These are phyloP conservation scores for Listronotus oregonensis DNA, from an alignment of 1,140 invertebrate species.

Conservation along the genomic window DNA sequence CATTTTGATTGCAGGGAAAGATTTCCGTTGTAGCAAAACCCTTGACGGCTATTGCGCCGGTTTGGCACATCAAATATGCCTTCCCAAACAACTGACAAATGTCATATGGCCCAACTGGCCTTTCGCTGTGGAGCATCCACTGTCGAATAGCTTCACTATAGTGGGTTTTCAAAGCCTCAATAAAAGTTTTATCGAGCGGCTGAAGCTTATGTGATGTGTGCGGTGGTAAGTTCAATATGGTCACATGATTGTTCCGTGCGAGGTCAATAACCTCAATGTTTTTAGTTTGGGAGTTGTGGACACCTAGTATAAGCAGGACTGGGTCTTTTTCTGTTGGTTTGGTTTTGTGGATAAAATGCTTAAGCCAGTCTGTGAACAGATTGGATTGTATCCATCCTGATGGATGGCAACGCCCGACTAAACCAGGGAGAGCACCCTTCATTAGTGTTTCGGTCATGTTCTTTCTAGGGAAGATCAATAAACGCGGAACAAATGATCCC, in stretches of 20 bases:
- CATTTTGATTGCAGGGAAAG: conserved; percentile 44
- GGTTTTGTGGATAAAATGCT: conserved; percentile 37
- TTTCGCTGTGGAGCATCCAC: conserved; percentile 25
- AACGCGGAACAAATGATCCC: conserved; percentile 55
- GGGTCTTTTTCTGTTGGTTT: conserved; percentile 35
- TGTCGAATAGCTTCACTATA: conserved; percentile 42
- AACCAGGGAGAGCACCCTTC: conserved; percentile 8
- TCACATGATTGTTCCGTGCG: conserved; percentile 48
- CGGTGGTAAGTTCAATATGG: conserved; percentile 47
- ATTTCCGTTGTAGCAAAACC: conserved; percentile 48
- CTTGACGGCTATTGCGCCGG: conserved; percentile 44
- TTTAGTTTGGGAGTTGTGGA: conserved; percentile 18
- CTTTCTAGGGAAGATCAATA: conserved; percentile 56
- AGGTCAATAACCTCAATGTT: conserved; percentile 46
- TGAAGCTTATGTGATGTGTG: too few relatives aligned
- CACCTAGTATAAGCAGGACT: conserved; percentile 26
- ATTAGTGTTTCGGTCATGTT: conserved; percentile 42
- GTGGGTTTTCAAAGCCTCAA: conserved; percentile 36
- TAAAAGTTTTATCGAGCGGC: too few relatives aligned
- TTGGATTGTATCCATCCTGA: conserved; percentile 37
- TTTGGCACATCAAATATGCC: conserved; percentile 44
- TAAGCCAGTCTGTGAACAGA: conserved; percentile 36
- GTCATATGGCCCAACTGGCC: conserved; percentile 35
- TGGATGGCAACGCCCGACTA: conserved; percentile 8
- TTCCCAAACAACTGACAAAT: conserved; percentile 44